Conservation (phyloP, 2,888 invertebrate species). For the Deilephila porcellus region DNA sequence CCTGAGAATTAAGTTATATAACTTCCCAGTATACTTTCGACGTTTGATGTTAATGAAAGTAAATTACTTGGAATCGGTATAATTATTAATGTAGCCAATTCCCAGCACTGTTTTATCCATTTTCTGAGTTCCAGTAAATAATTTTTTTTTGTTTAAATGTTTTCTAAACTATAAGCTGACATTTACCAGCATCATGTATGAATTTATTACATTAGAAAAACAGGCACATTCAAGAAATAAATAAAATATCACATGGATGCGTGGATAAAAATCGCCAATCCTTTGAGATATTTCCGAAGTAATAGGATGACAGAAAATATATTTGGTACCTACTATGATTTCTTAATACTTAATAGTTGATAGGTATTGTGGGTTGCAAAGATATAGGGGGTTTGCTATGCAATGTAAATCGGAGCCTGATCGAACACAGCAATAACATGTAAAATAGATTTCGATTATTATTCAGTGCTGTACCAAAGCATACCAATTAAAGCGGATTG, state of each 20-base stretch:
- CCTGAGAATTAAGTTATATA: background rate
- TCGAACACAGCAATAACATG: background rate
- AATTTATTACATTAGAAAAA: too few species aligned
- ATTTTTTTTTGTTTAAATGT: background rate
- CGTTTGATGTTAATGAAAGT: background rate
- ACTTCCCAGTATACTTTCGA: background rate
- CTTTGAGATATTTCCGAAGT: too few species aligned
- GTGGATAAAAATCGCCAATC: too few species aligned
- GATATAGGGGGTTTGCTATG: too few species aligned
- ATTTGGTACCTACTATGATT: too few species aligned
- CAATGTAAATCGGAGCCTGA: too few species aligned
- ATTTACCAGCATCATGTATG: background rate
- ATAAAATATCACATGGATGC: too few species aligned
- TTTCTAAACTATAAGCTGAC: background rate
- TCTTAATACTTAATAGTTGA: too few species aligned
- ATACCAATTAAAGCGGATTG: background rate
- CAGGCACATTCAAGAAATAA: too few species aligned
- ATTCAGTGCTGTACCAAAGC: too few species aligned
- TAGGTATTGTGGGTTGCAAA: too few species aligned
- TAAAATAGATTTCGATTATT: background rate
- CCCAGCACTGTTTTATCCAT: slow-evolving; percentile 6
- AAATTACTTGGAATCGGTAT: background rate
- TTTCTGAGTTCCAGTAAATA: background rate
- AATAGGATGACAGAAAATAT: too few species aligned
- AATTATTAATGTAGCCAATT: background rate